These are phyloP conservation scores for Okapia johnstoni DNA, from an alignment of 2,113 vertebrate species.

Conservation along the genomic window DNA sequence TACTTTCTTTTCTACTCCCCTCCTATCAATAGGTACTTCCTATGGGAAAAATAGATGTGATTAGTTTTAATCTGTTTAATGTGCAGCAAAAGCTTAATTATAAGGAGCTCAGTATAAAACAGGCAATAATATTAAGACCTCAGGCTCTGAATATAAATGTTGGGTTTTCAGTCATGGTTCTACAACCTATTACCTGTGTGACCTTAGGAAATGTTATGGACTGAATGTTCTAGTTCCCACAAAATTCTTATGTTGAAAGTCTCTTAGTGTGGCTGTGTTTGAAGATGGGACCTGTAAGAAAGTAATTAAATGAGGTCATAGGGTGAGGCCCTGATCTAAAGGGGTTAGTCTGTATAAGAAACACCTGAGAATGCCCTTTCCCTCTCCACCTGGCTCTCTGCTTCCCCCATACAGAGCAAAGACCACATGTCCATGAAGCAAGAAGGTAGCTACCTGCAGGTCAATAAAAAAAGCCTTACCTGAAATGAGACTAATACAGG, in stretches of 20 bases:
- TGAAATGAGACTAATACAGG: neutral
- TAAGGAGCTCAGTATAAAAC: neutral
- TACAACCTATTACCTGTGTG: neutral
- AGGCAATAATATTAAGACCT: neutral
- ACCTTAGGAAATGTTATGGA: neutral
- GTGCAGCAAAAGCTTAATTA: neutral
- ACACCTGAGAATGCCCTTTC: neutral
- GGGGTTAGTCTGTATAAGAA: neutral
- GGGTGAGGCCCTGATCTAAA: no score
- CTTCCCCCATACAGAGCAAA: neutral
- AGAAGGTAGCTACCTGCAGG: neutral
- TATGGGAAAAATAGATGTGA: no score
- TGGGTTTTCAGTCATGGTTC: neutral
- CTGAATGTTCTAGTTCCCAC: neutral
- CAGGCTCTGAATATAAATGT: neutral
- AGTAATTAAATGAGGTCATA: neutral
- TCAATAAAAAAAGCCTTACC: neutral
- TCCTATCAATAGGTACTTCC: neutral
- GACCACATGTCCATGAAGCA: neutral
- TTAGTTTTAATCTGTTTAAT: neutral
- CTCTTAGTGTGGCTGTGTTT: neutral
- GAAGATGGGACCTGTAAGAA: neutral
- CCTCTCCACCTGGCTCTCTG: neutral
- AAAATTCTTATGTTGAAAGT: neutral
- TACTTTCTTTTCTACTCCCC: constrained; percentile 36